phyloP scores from a whole-genome alignment of 2,113 vertebrate genomes.

The Rousettus leschenaultii region DNA sequence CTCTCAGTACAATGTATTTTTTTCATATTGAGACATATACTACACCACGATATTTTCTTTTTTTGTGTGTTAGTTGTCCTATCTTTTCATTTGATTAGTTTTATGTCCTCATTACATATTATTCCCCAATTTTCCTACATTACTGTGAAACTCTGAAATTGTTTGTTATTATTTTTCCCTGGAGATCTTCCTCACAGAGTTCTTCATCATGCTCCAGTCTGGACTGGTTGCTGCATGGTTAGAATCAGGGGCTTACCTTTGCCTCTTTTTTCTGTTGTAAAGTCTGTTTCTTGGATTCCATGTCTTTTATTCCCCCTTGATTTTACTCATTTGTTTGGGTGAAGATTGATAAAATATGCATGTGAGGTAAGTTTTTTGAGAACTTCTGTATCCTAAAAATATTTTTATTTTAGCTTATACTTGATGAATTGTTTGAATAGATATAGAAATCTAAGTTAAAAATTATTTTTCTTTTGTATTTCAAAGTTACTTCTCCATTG shows the following conservation, averaged over 20 bases:
- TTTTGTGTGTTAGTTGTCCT: background rate
- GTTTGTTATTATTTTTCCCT: background rate
- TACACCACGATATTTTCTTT: background rate
- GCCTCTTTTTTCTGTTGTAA: background rate
- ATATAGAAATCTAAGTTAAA: background rate
- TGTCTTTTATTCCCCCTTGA: background rate
- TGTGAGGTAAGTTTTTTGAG: background rate
- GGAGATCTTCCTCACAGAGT: background rate
- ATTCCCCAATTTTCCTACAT: background rate
- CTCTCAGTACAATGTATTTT: background rate
- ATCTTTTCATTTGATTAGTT: background rate
- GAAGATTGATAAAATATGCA: background rate
- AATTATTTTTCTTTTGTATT: background rate
- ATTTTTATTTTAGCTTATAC: background rate
- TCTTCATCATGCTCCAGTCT: background rate
- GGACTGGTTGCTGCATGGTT: background rate
- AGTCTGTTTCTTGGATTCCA: background rate
- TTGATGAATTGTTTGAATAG: background rate
- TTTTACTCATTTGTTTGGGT: background rate
- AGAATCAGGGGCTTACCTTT: background rate
- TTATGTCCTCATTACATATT: background rate
- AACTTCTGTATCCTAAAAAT: background rate
- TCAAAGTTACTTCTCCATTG: background rate
- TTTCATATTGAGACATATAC: background rate
- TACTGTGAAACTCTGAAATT: background rate